Evolutionary conservation across 2,888 invertebrate species (phyloP).

Genomic region (Drosophila colorata): DNA sequence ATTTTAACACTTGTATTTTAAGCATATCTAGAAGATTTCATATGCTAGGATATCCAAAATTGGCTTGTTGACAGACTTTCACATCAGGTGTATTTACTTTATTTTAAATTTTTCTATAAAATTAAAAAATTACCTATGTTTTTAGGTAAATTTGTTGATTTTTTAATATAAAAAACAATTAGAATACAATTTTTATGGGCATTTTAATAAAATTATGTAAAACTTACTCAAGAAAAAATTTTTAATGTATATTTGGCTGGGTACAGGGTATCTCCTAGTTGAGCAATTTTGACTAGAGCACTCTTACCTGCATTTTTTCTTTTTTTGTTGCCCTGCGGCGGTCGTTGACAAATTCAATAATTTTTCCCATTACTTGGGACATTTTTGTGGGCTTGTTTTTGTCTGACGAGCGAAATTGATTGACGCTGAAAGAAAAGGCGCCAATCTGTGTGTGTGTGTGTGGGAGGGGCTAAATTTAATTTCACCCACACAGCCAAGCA

Average conservation of each 20-base stretch:
- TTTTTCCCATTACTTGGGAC: constrained; percentile 80
- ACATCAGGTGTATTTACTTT: too few species aligned
- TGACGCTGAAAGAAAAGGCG: constrained; percentile 66
- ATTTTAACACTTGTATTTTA: neutral
- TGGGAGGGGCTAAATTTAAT: constrained; percentile 66
- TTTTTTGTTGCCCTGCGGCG: constrained; percentile 47
- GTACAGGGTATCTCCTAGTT: constrained; percentile 1
- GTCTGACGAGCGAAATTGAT: constrained; percentile 72
- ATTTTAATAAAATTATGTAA: too few species aligned
- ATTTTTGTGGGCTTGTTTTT: constrained; percentile 72
- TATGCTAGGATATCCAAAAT: neutral
- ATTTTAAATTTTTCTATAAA: too few species aligned
- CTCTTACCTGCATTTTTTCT: neutral
- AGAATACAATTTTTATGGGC: too few species aligned
- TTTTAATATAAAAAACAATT: too few species aligned
- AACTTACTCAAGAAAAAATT: too few species aligned
- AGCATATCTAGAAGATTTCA: neutral
- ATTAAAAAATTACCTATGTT: too few species aligned
- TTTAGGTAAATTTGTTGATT: too few species aligned
- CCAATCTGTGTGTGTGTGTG: constrained; percentile 14
- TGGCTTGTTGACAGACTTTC: too few species aligned
- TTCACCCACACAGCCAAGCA: constrained; percentile 42
- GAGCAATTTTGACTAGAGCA: too few species aligned
- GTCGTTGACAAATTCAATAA: constrained; percentile 84
- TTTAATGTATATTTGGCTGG: neutral